phyloP scores from a whole-genome alignment of 1,140 invertebrate genomes.

The Semibalanus balanoides region DNA sequence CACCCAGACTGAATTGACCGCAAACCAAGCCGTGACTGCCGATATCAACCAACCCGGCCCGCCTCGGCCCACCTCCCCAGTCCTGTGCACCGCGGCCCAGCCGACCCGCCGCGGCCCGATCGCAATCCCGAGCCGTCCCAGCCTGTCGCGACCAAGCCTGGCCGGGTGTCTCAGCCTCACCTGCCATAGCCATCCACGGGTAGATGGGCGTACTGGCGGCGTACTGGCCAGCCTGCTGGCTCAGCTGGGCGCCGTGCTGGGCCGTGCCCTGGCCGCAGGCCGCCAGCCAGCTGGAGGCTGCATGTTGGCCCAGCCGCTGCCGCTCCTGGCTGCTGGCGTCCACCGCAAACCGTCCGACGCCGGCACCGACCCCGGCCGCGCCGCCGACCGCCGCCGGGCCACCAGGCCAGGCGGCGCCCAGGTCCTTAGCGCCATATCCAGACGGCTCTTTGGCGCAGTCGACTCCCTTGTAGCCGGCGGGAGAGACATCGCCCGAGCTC shows the following conservation, averaged over 20 bases:
- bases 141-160: too few species aligned
- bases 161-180: neutral
- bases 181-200: conserved; percentile 4
- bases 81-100: too few species aligned
- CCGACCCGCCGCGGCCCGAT: too few species aligned
- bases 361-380: too few species aligned
- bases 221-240: neutral
- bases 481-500: neutral
- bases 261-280: neutral
- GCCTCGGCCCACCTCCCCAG: too few species aligned
- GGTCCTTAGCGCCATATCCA: neutral
- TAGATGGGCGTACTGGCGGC: conserved; percentile 5
- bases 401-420: neutral
- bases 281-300: conserved; percentile 4
- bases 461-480: neutral
- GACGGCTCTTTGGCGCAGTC: neutral
- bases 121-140: too few species aligned
- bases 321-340: neutral
- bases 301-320: neutral
- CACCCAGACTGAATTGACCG: too few species aligned
- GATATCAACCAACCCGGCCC: too few species aligned
- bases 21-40: too few species aligned
- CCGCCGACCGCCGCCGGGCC: neutral
- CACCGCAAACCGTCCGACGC: neutral
- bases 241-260: neutral